phyloP scores from a whole-genome alignment of 2,888 invertebrate species.

The Pachydiplax longipennis region DNA sequence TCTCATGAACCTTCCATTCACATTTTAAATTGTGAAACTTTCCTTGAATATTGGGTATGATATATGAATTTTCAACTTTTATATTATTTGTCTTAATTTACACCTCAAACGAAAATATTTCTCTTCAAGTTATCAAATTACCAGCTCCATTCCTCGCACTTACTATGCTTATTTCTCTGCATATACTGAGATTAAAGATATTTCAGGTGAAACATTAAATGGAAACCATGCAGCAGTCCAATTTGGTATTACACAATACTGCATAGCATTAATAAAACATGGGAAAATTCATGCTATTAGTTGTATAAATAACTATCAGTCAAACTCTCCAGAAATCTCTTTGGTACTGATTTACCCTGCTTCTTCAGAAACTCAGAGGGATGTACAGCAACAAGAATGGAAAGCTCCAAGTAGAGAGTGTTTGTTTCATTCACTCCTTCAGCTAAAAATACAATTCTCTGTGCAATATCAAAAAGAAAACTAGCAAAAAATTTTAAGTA shows the following conservation, averaged over 20 bases:
- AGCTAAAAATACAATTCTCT: constrained; percentile 31
- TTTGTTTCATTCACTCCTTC: constrained; percentile 21
- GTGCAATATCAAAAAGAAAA: not conserved
- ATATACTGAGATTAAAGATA: not conserved
- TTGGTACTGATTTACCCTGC: constrained; percentile 23
- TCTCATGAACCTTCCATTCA: too few species aligned
- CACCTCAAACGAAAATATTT: too few species aligned
- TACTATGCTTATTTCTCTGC: too few species aligned
- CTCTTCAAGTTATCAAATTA: too few species aligned
- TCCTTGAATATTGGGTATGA: too few species aligned
- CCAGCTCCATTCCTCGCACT: too few species aligned
- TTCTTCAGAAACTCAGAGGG: constrained; percentile 28
- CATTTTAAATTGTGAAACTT: too few species aligned
- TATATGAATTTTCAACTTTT: too few species aligned
- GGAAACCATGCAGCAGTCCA: too few species aligned
- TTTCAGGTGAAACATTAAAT: not conserved
- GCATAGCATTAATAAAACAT: not conserved
- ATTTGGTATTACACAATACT: too few species aligned
- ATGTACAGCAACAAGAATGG: constrained; percentile 6
- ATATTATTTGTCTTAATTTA: too few species aligned
- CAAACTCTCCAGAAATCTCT: not conserved
- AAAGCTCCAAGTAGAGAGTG: constrained; percentile 27
- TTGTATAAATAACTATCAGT: not conserved
- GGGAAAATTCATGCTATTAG: not conserved
- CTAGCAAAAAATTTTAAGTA: too few species aligned